Percentiles rank a stretch among this genome's conserved stretches.
Conservation (phyloP, 1,140 invertebrate species). For the Pinna nobilis region DNA sequence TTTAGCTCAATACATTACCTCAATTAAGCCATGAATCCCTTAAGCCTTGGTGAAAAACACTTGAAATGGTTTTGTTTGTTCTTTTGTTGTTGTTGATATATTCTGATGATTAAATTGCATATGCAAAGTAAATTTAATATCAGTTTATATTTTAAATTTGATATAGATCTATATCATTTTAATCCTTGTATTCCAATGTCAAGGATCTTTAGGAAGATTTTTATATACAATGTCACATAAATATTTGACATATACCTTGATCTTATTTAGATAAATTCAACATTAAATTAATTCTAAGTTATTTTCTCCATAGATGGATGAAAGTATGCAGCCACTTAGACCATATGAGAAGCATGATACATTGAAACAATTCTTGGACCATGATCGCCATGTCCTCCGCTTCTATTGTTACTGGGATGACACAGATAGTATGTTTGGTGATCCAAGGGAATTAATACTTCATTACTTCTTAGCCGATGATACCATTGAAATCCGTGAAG, state of each 20-base stretch:
- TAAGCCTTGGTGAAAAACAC: no score
- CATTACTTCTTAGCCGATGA: conserved; percentile 76
- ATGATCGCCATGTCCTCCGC: conserved; percentile 74
- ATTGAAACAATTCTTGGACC: conserved; percentile 74
- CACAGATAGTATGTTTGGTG: conserved; percentile 74
- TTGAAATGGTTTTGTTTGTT: no score
- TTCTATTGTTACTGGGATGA: conserved; percentile 76
- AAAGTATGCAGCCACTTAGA: conserved; percentile 72
- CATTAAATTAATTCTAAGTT: no score
- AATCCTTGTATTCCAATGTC: no score
- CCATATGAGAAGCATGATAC: conserved; percentile 75
- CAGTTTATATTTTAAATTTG: background rate
- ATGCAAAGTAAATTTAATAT: background rate
- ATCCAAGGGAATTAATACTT: conserved; percentile 72
- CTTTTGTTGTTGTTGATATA: no score
- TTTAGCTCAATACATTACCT: no score
- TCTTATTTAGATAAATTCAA: no score
- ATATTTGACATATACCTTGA: no score
- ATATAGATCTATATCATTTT: no score
- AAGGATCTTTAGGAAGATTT: no score
- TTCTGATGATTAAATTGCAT: background rate
- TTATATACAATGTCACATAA: background rate
- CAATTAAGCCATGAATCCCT: no score
- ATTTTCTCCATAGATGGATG: conserved; percentile 67
- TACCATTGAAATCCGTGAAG: conserved; percentile 74